phyloP scores from a whole-genome alignment of 2,797 vertebrate genomes.

The Limnodromus scolopaceus region DNA sequence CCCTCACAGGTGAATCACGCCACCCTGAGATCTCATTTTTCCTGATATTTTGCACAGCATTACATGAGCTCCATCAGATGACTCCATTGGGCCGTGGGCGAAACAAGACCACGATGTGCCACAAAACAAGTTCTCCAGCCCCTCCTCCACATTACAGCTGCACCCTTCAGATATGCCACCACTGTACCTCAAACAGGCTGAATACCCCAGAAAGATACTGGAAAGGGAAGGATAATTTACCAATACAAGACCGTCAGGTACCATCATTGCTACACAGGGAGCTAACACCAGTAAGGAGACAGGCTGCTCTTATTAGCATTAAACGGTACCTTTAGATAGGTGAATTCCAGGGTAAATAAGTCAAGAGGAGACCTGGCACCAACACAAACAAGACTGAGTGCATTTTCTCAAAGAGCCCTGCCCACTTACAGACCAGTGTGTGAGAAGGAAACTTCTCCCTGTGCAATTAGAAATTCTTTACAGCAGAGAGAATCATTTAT shows the following conservation, averaged over 20 bases:
- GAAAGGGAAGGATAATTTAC: neutral
- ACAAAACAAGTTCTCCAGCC: slow-evolving; percentile 6
- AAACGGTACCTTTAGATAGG: neutral
- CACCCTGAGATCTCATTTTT: slow-evolving; percentile 49
- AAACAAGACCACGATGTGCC: slow-evolving; percentile 3
- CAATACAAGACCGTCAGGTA: neutral
- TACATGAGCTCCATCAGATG: slow-evolving; percentile 27
- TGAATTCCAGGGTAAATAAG: neutral
- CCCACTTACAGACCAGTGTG: neutral
- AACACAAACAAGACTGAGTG: neutral
- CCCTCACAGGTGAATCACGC: slow-evolving; percentile 61
- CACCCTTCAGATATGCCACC: neutral
- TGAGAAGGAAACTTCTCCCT: neutral
- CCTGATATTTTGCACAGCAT: slow-evolving; percentile 47
- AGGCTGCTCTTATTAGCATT: neutral
- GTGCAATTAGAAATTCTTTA: neutral
- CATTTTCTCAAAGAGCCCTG: neutral
- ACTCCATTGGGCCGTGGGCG: neutral
- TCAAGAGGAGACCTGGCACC: neutral
- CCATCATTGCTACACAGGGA: neutral
- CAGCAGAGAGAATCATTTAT: neutral
- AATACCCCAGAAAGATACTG: neutral
- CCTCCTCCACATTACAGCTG: neutral
- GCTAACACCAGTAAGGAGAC: neutral
- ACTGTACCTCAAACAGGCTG: neutral